A percentile compares a stretch with the other conserved stretches of the same genome.
Conservation (phyloP, 2,888 invertebrate species). For the Phyllotreta striolata region DNA sequence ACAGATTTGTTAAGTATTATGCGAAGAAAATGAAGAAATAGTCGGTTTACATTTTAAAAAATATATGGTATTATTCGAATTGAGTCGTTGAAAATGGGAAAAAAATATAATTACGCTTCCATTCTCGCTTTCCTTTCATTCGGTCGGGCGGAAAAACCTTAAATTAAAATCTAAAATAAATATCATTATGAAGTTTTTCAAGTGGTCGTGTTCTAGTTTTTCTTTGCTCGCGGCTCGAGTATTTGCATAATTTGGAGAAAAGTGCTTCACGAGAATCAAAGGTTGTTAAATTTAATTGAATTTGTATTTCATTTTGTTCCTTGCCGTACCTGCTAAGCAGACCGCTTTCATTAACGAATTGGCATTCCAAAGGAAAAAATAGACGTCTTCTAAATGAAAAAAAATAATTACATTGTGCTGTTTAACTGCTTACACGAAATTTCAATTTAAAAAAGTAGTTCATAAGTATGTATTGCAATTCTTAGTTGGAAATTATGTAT, state of each 20-base stretch:
- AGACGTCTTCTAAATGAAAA: too few relatives aligned
- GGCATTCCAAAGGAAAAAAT: too few relatives aligned
- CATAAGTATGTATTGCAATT: too few relatives aligned
- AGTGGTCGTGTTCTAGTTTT: constrained; percentile 22
- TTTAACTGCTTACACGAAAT: too few relatives aligned
- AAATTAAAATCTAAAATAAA: constrained; percentile 31
- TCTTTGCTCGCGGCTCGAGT: constrained; percentile 9
- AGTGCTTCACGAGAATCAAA: constrained; percentile 13
- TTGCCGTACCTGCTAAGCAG: constrained; percentile 7
- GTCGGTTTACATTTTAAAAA: too few relatives aligned
- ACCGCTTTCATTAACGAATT: constrained; percentile 1
- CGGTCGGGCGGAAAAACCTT: constrained; percentile 15
- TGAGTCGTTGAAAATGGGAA: constrained; percentile 21
- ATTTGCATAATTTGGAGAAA: constrained; percentile 21
- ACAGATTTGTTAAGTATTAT: constrained; percentile 9
- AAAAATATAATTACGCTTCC: constrained; percentile 27
- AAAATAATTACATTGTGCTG: too few relatives aligned
- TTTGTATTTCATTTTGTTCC: constrained; percentile 16
- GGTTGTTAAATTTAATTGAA: constrained; percentile 18
- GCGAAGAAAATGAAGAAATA: background rate
- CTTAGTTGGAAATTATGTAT: too few relatives aligned
- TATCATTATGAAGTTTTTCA: constrained; percentile 27
- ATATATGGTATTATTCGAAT: constrained; percentile 3
- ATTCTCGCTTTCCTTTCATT: constrained; percentile 12
- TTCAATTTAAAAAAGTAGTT: too few relatives aligned